Conservation (phyloP, 2,888 invertebrate species). For the Rhagophthalmus giganteus region DNA sequence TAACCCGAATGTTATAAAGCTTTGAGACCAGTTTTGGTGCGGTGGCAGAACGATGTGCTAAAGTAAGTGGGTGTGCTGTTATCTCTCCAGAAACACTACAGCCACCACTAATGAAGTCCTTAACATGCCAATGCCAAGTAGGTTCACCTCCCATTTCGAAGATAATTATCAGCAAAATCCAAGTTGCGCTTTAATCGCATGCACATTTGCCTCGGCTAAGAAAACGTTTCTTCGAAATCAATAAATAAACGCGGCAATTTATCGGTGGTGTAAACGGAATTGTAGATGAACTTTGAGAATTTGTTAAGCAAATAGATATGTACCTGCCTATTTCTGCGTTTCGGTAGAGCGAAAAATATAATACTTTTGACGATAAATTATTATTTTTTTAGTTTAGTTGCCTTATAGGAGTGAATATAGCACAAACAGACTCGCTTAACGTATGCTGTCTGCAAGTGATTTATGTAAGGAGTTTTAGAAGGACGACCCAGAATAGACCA, state of each 20-base stretch:
- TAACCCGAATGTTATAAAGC: constrained; percentile 20
- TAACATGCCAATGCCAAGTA: constrained; percentile 33
- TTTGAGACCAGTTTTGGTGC: constrained; percentile 29
- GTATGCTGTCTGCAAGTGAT: constrained; percentile 53
- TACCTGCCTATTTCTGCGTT: too few relatives aligned
- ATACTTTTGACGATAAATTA: constrained; percentile 27
- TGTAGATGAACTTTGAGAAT: too few relatives aligned
- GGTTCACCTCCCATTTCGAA: constrained; percentile 21
- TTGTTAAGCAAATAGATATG: too few relatives aligned
- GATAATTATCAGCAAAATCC: constrained; percentile 27
- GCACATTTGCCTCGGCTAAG: constrained; percentile 7
- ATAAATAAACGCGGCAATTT: background rate
- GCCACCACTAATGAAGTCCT: constrained; percentile 36
- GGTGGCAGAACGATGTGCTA: constrained; percentile 27
- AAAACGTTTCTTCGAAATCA: constrained; percentile 1
- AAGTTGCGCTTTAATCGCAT: constrained; percentile 9
- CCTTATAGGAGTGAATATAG: constrained; percentile 33
- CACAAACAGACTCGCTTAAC: constrained; percentile 44
- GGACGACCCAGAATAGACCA: constrained; percentile 39
- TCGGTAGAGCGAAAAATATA: too few relatives aligned
- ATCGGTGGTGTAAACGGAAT: background rate
- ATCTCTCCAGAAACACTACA: constrained; percentile 35
- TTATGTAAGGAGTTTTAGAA: constrained; percentile 44
- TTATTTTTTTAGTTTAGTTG: constrained; percentile 29
- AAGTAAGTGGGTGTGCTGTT: constrained; percentile 34